A percentile compares a stretch with the other conserved stretches of the same genome.
Evolutionary conservation across 1,140 invertebrate species (phyloP).

Genomic region (Drosophila nikananu): DNA sequence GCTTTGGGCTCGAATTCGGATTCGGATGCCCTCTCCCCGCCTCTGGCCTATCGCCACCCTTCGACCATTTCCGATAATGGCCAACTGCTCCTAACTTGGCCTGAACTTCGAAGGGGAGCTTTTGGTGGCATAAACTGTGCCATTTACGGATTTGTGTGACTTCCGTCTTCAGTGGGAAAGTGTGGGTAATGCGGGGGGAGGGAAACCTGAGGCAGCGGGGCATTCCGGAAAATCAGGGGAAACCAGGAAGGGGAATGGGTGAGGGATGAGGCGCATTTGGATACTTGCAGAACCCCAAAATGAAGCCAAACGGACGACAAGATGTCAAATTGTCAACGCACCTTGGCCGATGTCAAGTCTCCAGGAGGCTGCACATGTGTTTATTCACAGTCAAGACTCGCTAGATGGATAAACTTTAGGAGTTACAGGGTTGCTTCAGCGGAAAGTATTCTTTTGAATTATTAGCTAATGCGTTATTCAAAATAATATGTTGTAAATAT

Average conservation of each 20-base stretch:
- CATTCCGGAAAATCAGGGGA: background rate
- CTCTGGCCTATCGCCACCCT: background rate
- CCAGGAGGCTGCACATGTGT: constrained; percentile 25
- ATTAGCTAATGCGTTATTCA: background rate
- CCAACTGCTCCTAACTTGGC: constrained; percentile 52
- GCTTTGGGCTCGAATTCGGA: background rate
- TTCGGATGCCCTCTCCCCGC: background rate
- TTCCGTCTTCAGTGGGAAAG: constrained; percentile 40
- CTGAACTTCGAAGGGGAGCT: constrained; percentile 20
- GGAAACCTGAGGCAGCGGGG: background rate
- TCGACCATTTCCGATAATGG: constrained; percentile 42
- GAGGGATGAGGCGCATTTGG: too few species aligned
- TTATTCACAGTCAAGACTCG: constrained; percentile 12
- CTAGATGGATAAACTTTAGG: background rate
- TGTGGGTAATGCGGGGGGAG: background rate
- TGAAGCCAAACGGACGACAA: constrained; percentile 34
- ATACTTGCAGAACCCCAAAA: background rate
- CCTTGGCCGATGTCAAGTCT: constrained; percentile 37
- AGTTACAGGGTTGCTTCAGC: background rate
- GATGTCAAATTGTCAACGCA: constrained; percentile 74
- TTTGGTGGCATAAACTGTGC: constrained; percentile 67
- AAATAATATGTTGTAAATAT: too few species aligned
- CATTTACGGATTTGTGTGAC: constrained; percentile 77
- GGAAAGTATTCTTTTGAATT: rapidly evolving
- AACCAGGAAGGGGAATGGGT: background rate